phyloP scores from a whole-genome alignment of 2,888 invertebrate genomes.

The Acrobasis repandana region DNA sequence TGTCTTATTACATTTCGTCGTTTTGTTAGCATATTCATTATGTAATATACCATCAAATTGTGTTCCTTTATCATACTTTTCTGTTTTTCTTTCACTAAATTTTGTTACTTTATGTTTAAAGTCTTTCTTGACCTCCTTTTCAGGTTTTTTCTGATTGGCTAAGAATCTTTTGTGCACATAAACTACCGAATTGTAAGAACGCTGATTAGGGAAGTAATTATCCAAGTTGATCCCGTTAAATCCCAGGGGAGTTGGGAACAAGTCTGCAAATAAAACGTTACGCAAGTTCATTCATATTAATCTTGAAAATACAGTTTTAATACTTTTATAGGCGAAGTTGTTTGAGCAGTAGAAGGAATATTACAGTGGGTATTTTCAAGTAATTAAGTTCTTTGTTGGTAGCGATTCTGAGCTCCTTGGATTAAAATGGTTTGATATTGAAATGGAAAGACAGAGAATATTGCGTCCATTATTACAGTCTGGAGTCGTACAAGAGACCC shows the following conservation, averaged over 20 bases:
- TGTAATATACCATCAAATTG: constrained; percentile 43
- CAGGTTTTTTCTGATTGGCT: constrained; percentile 30
- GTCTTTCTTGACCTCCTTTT: constrained; percentile 30
- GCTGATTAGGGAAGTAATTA: constrained; percentile 58
- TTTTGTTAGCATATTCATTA: constrained; percentile 31
- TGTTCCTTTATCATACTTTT: constrained; percentile 47
- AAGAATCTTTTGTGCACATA: constrained; percentile 66
- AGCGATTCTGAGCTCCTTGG: constrained; percentile 4
- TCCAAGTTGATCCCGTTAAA: constrained; percentile 57
- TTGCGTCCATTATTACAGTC: neutral
- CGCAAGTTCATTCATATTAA: constrained; percentile 22
- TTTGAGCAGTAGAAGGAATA: constrained; percentile 12
- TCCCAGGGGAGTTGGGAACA: constrained; percentile 38
- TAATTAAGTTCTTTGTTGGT: constrained; percentile 8
- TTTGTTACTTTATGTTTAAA: constrained; percentile 27
- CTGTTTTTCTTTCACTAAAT: constrained; percentile 30
- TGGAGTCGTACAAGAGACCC: neutral
- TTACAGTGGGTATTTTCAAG: constrained; percentile 13
- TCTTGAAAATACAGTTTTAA: constrained; percentile 24
- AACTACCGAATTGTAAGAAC: constrained; percentile 59
- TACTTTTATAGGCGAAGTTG: constrained; percentile 20
- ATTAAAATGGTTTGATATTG: constrained; percentile 6
- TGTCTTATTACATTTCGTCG: constrained; percentile 35
- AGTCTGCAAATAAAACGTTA: constrained; percentile 40
- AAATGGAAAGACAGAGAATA: neutral